These are phyloP conservation scores for Brenthis daphne DNA, from an alignment of 2,888 invertebrate genomes.

Conservation along the genomic window DNA sequence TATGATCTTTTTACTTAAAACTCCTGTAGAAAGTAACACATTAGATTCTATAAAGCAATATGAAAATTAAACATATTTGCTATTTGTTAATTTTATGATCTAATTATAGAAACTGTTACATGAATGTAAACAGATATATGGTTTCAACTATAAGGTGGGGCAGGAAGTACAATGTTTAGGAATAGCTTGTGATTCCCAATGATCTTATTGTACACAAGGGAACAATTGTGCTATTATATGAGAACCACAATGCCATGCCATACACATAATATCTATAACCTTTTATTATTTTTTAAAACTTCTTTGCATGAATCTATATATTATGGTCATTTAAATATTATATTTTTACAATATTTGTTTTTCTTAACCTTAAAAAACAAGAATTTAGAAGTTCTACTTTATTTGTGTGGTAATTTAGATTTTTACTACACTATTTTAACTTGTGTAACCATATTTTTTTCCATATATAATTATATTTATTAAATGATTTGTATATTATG, in stretches of 20 bases:
- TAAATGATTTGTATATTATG: too few relatives aligned
- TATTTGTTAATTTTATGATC: constrained; percentile 30
- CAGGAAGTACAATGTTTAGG: constrained; percentile 58
- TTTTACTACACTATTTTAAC: too few relatives aligned
- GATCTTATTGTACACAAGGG: constrained; percentile 50
- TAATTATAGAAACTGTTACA: constrained; percentile 28
- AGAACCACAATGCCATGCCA: constrained; percentile 55
- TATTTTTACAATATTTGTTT: too few relatives aligned
- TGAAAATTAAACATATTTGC: constrained; percentile 16
- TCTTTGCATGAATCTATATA: too few relatives aligned
- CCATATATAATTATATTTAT: too few relatives aligned
- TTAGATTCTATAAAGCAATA: constrained; percentile 11
- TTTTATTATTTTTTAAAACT: too few relatives aligned
- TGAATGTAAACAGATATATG: constrained; percentile 28
- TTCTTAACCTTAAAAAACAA: too few relatives aligned
- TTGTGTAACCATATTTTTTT: too few relatives aligned
- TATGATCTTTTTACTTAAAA: constrained; percentile 44
- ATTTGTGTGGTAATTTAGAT: too few relatives aligned
- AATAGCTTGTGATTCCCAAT: constrained; percentile 46
- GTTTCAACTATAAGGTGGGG: constrained; percentile 47
- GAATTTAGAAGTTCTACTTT: too few relatives aligned
- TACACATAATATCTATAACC: constrained; percentile 9
- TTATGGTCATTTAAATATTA: too few relatives aligned
- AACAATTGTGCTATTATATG: constrained; percentile 55
- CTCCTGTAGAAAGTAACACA: constrained; percentile 26